phyloP scores from a whole-genome alignment of 35 echinoderm and acorn worm species.

The Acanthaster planci region DNA sequence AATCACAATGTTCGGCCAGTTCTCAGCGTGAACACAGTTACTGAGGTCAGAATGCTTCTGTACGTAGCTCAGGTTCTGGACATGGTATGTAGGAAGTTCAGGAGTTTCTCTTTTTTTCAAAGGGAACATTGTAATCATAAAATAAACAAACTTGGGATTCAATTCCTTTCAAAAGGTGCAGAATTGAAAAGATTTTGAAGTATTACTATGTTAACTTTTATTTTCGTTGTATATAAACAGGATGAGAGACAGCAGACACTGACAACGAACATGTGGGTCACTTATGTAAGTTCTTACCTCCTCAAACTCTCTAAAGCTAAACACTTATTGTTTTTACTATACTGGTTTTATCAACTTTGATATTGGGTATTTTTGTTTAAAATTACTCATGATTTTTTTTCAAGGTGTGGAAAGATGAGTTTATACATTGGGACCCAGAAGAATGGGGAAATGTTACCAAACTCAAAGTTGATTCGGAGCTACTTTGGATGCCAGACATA shows the following conservation, averaged over 20 bases:
- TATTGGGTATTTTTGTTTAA: background rate
- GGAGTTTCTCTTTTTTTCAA: too few relatives aligned
- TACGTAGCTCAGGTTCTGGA: background rate
- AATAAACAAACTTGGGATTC: background rate
- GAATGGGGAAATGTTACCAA: constrained; percentile 25
- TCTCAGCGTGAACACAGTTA: background rate
- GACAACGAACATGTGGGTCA: constrained; percentile 45
- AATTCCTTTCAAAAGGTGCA: too few relatives aligned
- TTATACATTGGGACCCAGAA: constrained; percentile 26
- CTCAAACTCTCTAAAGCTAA: too few relatives aligned
- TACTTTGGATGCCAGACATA: constrained; percentile 32
- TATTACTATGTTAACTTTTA: background rate
- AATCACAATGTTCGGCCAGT: constrained; percentile 5
- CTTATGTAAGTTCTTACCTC: constrained; percentile 34
- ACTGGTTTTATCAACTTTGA: background rate
- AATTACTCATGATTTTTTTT: background rate
- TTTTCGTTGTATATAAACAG: constrained; percentile 11
- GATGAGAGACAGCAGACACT: constrained; percentile 44
- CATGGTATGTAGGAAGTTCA: background rate
- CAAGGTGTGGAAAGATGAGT: constrained; percentile 27
- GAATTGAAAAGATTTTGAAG: background rate
- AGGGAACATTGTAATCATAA: too few relatives aligned
- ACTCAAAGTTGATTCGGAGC: constrained; percentile 28
- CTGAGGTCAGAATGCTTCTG: background rate
- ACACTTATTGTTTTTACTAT: too few relatives aligned